phyloP scores from a whole-genome alignment of 2,888 invertebrate genomes.

The Sceliomorpha sp. region DNA sequence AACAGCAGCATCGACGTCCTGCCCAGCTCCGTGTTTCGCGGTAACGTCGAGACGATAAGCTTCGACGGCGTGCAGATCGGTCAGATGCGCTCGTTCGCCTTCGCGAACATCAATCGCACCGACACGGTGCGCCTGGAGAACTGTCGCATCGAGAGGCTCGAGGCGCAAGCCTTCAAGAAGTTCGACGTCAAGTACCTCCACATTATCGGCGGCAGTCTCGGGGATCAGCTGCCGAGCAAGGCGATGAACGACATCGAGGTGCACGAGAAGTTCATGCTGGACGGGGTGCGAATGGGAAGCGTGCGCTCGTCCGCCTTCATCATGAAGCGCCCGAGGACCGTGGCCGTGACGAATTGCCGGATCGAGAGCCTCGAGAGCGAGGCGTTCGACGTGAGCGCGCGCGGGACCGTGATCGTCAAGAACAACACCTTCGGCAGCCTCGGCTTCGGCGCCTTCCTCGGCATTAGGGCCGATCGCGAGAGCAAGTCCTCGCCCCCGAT shows the following conservation, averaged over 20 bases:
- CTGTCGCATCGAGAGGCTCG: constrained; percentile 83
- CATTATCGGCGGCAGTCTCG: constrained; percentile 84
- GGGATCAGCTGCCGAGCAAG: constrained; percentile 84
- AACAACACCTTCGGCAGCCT: constrained; percentile 84
- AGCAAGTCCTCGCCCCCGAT: constrained; percentile 79
- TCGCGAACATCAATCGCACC: constrained; percentile 86
- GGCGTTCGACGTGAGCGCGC: constrained; percentile 84
- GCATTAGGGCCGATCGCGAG: constrained; percentile 81
- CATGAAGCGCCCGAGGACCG: constrained; percentile 83
- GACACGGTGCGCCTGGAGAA: constrained; percentile 85
- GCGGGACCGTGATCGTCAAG: constrained; percentile 85
- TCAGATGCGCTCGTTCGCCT: constrained; percentile 86
- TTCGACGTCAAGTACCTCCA: constrained; percentile 86
- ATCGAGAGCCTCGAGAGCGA: constrained; percentile 85
- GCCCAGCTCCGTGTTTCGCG: constrained; percentile 84
- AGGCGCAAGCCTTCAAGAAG: constrained; percentile 89
- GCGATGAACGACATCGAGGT: constrained; percentile 88
- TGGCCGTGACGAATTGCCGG: constrained; percentile 83
- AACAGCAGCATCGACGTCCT: constrained; percentile 80
- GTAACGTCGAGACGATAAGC: constrained; percentile 86
- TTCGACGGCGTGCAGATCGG: constrained; percentile 85
- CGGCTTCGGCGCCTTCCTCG: constrained; percentile 84
- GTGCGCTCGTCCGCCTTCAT: constrained; percentile 87
- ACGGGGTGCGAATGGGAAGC: constrained; percentile 84
- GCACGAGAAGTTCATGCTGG: constrained; percentile 84